Base-by-base conservation (phyloP, 2,888 invertebrate species). In the Adela reaumurella region DNA sequence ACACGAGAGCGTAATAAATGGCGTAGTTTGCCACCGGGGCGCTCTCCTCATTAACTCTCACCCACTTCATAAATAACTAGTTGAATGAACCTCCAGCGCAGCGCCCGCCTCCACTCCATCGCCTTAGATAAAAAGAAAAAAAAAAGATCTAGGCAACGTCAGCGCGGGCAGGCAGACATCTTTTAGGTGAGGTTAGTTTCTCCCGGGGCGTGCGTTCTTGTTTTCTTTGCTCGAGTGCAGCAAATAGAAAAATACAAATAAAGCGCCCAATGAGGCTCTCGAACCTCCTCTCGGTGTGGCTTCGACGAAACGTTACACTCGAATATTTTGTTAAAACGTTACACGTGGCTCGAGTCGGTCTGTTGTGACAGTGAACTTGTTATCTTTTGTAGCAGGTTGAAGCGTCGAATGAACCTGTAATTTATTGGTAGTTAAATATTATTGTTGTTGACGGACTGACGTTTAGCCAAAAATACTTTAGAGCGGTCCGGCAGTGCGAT, bases 41-140 rank as follows among this genome's bases (percentile, higher is more conserved):
- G 65, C 64, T 70, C 71, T 72, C 76, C 71, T 72, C 76, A 70
- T 74, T 74, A 70, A 68, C 70, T 69, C 71, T 68, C 68, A 63
- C 66, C 63, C 65, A 59, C 64, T 65, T 60, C 64, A 64, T 69
- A 65, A 66, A 74, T 70, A 71, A 65, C 57, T 60, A 43, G 43
- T 43, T 43, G 48, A 48, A 48, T 43, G 48, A 48, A 43, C 43
- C 44, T 19, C 46, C 45, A 14, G 45, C 45, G 8, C 62, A 58
- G 56, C 59, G 57, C 56, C 55, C 57, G 61, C 53, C 58, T 58
- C 58, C 35, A 14, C 35, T 35, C 3, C 14, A 14, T 35, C 35
- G 35, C 35, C 35, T 24, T 8, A 35, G 35, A 14, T 14, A 35
- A 35, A 35, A 11, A 14, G 14, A 35, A 35, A 35, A 35, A 11